Conservation (phyloP, 2,113 vertebrate species). For the Scomber scombrus region DNA sequence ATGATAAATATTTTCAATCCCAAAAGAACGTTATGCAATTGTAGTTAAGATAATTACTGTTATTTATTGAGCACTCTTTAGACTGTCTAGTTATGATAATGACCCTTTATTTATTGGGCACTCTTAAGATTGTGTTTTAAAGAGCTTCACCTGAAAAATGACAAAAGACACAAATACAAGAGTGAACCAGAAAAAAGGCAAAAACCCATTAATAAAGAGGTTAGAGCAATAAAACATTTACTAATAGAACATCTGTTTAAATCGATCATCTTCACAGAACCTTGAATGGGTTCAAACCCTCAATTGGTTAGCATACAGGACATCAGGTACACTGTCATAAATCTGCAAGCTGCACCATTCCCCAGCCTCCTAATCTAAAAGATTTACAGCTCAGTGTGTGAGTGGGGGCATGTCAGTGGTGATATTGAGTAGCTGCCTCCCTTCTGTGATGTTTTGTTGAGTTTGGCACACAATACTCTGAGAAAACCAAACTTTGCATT, state of each 20-base stretch:
- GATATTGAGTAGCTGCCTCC: conserved; percentile 32
- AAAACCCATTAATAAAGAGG: conserved; percentile 11
- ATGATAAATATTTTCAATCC: conserved; percentile 49
- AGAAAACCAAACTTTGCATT: conserved; percentile 23
- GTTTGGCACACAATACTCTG: conserved; percentile 8
- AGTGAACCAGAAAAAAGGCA: neutral
- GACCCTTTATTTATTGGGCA: conserved; percentile 43
- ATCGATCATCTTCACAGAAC: neutral
- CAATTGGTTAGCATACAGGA: conserved; percentile 40
- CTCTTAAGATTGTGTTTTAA: conserved; percentile 50
- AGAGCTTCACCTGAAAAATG: conserved; percentile 25
- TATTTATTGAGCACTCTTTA: conserved; percentile 53
- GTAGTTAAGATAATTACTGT: conserved; percentile 42
- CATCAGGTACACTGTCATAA: conserved; percentile 46
- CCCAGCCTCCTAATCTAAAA: conserved; percentile 53
- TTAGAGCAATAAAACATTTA: conserved; percentile 20
- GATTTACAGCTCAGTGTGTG: conserved; percentile 50
- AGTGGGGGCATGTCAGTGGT: conserved; percentile 24
- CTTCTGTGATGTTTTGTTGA: conserved; percentile 41
- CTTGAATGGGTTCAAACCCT: neutral
- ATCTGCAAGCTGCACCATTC: conserved; percentile 47
- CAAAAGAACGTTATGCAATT: conserved; percentile 49
- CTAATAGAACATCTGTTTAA: conserved; percentile 4
- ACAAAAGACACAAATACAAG: conserved; percentile 14
- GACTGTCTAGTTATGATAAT: conserved; percentile 47